These are phyloP conservation scores for Bilobella aurantiaca DNA, from an alignment of 1,140 invertebrate genomes.

Conservation along the genomic window DNA sequence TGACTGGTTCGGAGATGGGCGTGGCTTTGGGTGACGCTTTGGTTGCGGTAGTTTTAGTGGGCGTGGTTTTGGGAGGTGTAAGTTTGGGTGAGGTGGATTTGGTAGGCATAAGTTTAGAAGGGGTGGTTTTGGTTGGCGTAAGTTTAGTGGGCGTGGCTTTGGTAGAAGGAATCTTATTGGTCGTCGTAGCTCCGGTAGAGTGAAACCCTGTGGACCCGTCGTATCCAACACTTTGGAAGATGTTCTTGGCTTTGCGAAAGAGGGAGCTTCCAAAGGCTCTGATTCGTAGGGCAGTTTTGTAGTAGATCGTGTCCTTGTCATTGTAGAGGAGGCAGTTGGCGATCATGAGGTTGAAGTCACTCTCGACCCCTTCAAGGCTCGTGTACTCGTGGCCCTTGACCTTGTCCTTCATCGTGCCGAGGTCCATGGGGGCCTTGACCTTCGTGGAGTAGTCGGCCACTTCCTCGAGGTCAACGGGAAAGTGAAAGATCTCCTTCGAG, in stretches of 20 bases:
- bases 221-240: slow-evolving; percentile 57
- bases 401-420: slow-evolving; percentile 80
- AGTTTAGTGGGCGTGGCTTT: too few species aligned
- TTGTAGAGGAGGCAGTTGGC: slow-evolving; percentile 91
- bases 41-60: too few species aligned
- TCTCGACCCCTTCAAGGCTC: slow-evolving; percentile 66
- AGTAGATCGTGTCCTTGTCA: slow-evolving; percentile 74
- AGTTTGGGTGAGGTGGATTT: too few species aligned
- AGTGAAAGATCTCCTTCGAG: slow-evolving; percentile 75
- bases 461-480: slow-evolving; percentile 82
- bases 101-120: too few species aligned
- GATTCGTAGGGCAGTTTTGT: slow-evolving; percentile 73
- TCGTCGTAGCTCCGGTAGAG: too few species aligned
- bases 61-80: too few species aligned
- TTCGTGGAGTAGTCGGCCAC: slow-evolving; percentile 87
- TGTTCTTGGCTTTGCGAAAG: slow-evolving; percentile 63
- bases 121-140: too few species aligned
- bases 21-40: too few species aligned
- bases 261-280: slow-evolving; percentile 60
- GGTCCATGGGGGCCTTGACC: slow-evolving; percentile 89
- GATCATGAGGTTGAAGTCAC: slow-evolving; percentile 88
- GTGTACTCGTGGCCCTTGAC: slow-evolving; percentile 64
- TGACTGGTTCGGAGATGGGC: too few species aligned
- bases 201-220: slow-evolving; percentile 44
- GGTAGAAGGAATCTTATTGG: too few species aligned